phyloP scores from a whole-genome alignment of 2,113 vertebrate genomes.

The Ciconia maguari region DNA sequence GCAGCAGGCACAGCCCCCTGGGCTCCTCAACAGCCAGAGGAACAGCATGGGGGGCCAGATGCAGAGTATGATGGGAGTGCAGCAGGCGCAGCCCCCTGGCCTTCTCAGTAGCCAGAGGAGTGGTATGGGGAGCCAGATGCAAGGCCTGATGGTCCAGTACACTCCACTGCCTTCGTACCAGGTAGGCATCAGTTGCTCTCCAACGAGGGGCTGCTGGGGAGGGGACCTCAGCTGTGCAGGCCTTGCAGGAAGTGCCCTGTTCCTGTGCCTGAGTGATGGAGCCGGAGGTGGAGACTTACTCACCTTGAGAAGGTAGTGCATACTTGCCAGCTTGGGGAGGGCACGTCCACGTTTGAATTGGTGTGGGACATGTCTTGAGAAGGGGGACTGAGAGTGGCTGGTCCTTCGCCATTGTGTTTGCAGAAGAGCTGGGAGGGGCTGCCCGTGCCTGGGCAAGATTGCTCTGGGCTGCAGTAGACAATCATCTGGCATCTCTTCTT shows the following conservation, averaged over 20 bases:
- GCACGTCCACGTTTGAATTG: not conserved
- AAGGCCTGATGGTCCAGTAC: conserved; percentile 98
- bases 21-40: conserved; percentile 89
- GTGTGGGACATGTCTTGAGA: not conserved
- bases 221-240: not conserved
- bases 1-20: conserved; percentile 89
- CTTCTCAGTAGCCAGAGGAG: conserved; percentile 89
- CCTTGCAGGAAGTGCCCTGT: not conserved
- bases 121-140: conserved; percentile 88
- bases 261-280: not conserved
- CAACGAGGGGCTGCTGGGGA: not conserved
- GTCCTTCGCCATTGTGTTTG: accelerated
- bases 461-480: not conserved
- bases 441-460: not conserved
- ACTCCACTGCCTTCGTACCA: conserved; percentile 96
- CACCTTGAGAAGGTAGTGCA: not conserved
- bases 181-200: conserved; percentile 69
- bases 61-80: conserved; percentile 93
- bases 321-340: not conserved
- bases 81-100: conserved; percentile 88
- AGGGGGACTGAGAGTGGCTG: not conserved
- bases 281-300: not conserved
- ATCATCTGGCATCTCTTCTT: not conserved
- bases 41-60: conserved; percentile 87
- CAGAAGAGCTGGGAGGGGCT: not conserved